Evolutionary conservation across 1,140 invertebrate species (phyloP).

Genomic region (Thaumatotibia leucotreta): DNA sequence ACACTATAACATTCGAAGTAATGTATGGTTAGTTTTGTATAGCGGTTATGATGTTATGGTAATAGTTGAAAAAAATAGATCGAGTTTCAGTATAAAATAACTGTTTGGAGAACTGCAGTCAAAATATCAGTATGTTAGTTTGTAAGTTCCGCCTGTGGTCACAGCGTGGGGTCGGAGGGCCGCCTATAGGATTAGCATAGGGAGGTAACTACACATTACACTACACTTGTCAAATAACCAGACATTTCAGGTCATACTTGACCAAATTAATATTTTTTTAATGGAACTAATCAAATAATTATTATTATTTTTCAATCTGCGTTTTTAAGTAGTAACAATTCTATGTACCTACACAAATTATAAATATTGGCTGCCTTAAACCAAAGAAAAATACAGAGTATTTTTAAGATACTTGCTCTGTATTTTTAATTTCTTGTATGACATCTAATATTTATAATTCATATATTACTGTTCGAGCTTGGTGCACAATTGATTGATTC

Average conservation of each 20-base stretch:
- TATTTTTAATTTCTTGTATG: too few species aligned
- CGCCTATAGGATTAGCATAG: constrained; percentile 67
- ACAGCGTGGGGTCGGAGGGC: constrained; percentile 54
- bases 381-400: too few species aligned
- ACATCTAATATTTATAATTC: too few species aligned
- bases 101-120: neutral
- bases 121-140: constrained; percentile 29
- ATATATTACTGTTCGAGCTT: too few species aligned
- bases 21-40: neutral
- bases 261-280: too few species aligned
- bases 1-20: neutral
- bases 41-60: neutral
- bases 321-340: too few species aligned
- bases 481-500: too few species aligned
- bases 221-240: neutral
- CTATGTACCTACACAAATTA: too few species aligned
- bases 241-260: neutral
- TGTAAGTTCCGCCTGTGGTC: constrained; percentile 56
- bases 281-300: too few species aligned
- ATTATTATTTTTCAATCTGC: too few species aligned
- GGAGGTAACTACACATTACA: constrained; percentile 20
- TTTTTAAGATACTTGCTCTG: too few species aligned
- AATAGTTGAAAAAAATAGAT: neutral
- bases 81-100: neutral
- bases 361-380: too few species aligned